phyloP scores from a whole-genome alignment of 2,113 vertebrate genomes.

The Anarrhichthys ocellatus region DNA sequence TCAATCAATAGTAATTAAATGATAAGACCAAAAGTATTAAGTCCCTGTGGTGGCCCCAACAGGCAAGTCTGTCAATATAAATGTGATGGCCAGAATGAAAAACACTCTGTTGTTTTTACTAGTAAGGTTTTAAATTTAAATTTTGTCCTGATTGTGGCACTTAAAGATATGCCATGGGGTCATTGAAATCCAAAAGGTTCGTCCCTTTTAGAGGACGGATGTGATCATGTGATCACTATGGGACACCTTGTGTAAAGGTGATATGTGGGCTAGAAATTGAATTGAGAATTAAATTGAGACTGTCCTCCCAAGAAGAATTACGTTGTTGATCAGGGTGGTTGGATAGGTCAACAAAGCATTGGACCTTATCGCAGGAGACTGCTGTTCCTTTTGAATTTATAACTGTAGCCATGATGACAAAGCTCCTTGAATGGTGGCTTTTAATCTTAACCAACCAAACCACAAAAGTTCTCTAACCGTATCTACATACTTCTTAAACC shows the following conservation, averaged over 20 bases:
- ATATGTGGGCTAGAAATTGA: background rate
- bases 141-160: background rate
- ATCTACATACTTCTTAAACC: background rate
- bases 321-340: background rate
- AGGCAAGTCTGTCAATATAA: background rate
- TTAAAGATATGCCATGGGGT: background rate
- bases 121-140: conserved; percentile 1
- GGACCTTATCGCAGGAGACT: too few relatives aligned
- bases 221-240: background rate
- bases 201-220: background rate
- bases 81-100: conserved; percentile 14
- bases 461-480: background rate
- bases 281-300: background rate
- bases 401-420: background rate
- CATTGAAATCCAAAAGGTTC: background rate
- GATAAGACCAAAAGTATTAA: background rate
- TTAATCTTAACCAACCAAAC: background rate
- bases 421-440: background rate
- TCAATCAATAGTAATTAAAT: conserved; percentile 27
- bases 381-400: background rate
- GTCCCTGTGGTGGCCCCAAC: too few relatives aligned
- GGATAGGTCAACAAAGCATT: background rate
- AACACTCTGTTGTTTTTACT: background rate
- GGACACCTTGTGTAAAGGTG: background rate
- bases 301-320: background rate